Percentiles rank a stretch among this genome's conserved stretches.
Conservation (phyloP, 2,113 vertebrate genomes). For the human (Homo sapiens) region DNA sequence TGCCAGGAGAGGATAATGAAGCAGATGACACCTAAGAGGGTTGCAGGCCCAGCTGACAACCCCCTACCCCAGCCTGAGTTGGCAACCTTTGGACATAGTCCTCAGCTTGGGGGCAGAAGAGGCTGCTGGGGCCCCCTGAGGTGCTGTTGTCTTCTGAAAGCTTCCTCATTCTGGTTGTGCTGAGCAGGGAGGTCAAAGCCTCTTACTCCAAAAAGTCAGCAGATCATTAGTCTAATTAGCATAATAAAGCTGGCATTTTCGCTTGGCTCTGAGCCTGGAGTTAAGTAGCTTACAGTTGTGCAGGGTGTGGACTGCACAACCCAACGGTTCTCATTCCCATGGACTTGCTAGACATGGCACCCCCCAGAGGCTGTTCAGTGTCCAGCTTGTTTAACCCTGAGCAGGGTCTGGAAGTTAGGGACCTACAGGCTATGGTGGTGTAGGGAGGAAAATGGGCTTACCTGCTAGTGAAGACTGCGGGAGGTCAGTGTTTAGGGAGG, state of each 20-base stretch:
- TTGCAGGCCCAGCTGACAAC: not conserved
- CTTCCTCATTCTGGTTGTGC: not conserved
- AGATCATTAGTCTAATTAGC: not conserved
- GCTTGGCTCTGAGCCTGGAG: not conserved
- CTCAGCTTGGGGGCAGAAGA: not conserved
- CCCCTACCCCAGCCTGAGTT: not conserved
- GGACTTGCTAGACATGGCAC: not conserved
- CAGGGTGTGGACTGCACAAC: fast-evolving
- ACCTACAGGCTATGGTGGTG: too few species aligned
- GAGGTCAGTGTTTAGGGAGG: not conserved
- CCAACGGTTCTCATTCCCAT: fast-evolving
- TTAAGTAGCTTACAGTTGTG: not conserved
- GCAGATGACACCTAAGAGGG: not conserved
- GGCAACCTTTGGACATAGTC: not conserved
- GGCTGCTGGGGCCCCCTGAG: fast-evolving
- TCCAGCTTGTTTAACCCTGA: not conserved
- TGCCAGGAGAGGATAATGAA: not conserved
- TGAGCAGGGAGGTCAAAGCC: not conserved
- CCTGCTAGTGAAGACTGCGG: fast-evolving
- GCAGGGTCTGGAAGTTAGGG: too few species aligned
- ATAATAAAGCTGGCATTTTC: not conserved
- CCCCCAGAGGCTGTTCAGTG: not conserved
- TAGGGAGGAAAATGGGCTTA: fast-evolving
- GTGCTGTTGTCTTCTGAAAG: not conserved
- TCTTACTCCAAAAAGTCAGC: not conserved